Percentiles rank a stretch among this genome's conserved stretches.
Evolutionary conservation across 2,113 vertebrate genomes (phyloP).

Genomic region (human): GRCh38 chrX:21492001-21492500

Average conservation of each 20-base stretch:
- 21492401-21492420: background rate
- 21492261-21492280: background rate
- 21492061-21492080: background rate
- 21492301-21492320: conserved; percentile 25
- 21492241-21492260: background rate
- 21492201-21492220: background rate
- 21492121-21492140: background rate
- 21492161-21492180: background rate
- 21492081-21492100: background rate
- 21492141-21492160: conserved; percentile 33
- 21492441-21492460: background rate
- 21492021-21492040: conserved; percentile 7
- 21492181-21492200: background rate
- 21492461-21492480: background rate
- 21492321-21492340: conserved; percentile 8
- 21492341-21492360: conserved; percentile 31
- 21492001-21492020: background rate
- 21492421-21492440: conserved; percentile 53
- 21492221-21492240: conserved; percentile 20
- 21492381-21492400: conserved; percentile 33
- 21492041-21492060: background rate
- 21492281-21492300: background rate
- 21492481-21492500: background rate
- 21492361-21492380: background rate
- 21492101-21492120: background rate